These are phyloP conservation scores for Drosophila diplacantha DNA, from an alignment of 2,888 invertebrate species.

Conservation along the genomic window DNA sequence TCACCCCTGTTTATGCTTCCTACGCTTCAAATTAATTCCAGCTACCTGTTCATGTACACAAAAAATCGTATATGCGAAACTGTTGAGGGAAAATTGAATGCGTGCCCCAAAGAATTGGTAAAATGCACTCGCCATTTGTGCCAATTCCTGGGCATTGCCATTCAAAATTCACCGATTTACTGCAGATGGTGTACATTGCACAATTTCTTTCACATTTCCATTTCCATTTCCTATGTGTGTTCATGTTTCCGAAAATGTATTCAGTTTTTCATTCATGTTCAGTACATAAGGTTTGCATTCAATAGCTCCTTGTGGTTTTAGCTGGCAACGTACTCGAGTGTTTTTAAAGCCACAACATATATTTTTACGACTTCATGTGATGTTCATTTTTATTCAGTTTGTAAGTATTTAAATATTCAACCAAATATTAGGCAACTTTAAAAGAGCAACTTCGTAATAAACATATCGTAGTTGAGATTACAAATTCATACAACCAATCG, in stretches of 20 bases:
- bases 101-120: slow-evolving; percentile 1
- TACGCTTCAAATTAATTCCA: slow-evolving; percentile 30
- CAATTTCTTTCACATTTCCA: neutral
- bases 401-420: slow-evolving; percentile 3
- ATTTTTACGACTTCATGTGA: neutral
- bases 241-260: neutral
- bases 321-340: neutral
- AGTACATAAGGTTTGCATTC: neutral
- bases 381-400: slow-evolving; percentile 10
- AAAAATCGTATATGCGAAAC: neutral
- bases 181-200: slow-evolving; percentile 5
- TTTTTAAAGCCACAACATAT: neutral
- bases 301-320: neutral
- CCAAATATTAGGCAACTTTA: slow-evolving; percentile 2
- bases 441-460: neutral
- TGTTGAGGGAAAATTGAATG: slow-evolving; percentile 1
- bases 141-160: slow-evolving; percentile 1
- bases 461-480: neutral
- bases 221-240: neutral
- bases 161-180: slow-evolving; percentile 14
- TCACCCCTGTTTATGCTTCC: slow-evolving; percentile 15
- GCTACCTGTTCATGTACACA: slow-evolving; percentile 6
- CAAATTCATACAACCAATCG: neutral
- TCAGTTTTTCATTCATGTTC: neutral
- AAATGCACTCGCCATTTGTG: slow-evolving; percentile 1